Evolutionary conservation across 2,113 vertebrate species (phyloP), one percentile per base, ranked within the genome.

Genomic region (Cyprinodon variegatus): DNA sequence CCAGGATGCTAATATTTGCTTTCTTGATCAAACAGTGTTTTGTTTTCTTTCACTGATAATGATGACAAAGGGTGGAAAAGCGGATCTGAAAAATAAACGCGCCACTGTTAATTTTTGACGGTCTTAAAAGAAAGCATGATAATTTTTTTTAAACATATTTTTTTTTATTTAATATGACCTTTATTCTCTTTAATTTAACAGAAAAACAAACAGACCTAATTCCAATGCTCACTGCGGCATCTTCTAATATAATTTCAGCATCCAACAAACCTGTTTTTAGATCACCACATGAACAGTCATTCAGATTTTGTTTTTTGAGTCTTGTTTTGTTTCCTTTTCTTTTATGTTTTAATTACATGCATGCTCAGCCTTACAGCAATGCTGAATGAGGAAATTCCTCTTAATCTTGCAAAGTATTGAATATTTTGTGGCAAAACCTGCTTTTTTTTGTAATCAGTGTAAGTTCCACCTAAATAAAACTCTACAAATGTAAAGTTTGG

Each of bases 1-100:
- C 17, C 65, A 86, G 77, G 73, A 89, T 87, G 38, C 81, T n/a
- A 72, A 84, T 78, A 62, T 89, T 87, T 67, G 40, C 68, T 40
- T 78, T 81, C 15, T 40, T 37, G 40, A 63, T 70, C 3, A n/a
- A n/a, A 22, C 48, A 20, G 15, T 22, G 7, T 38, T 37, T 7
- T 63, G 20, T 7, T 38, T 43, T 4, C 64, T 70, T 69, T 17
- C 29, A 0, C 3, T 46, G 36, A 4, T 41, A 14, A 15, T 5
- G 15, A 39, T n/a, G 6, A 53, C 22, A 4, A 40, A 69, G 59
- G 4, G 50, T 39, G 2, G 20, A 4, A 9, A 6, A 57, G 50
- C n/a, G 50, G 50, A 4, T 57, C 50, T 57, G 6, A 57, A 57
- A 20, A 57, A 20, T n/a, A 20, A 7, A 20, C 50, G n/a, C 50